Evolutionary conservation across 2,888 invertebrate species (phyloP), one percentile per base, ranked within the genome.

Genomic region (Idaea straminata): DNA sequence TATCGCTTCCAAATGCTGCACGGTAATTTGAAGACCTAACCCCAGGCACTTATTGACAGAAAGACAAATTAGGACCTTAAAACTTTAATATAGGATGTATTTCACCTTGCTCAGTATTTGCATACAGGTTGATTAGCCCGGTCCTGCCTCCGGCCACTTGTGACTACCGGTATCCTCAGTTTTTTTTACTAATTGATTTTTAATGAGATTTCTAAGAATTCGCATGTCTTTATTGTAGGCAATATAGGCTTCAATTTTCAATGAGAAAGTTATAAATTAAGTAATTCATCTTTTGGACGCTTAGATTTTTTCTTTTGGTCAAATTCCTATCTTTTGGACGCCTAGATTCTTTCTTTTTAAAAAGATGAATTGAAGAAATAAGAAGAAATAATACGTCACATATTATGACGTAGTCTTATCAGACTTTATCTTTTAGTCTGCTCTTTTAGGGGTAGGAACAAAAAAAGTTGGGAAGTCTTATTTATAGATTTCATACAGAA

Each of bases 101-200:
- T 47, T 47, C 47, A 47, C 5, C 47, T 47, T 47, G 47, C 47
- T 7, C 6, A 10, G 10, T 47, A 47, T 47, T 47, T 47, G 47
- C 47, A 47, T 47, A 47, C 47, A 25, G 47, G 15, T 61, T 35
- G n/a, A 16, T 64, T 60, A 47, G 60, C 61, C 63, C 35, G 59
- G 67, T 66, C 68, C 64, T 62, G 70, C 73, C 67, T 15, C 61
- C 59, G 70, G 73, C 63, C 70, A 69, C 68, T 68, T 70, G 64
- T 35, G 66, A 68, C 73, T 73, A 72, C 72, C 70, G 66, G 70
- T 72, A 69, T 70, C 70, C 64, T 47, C 6, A 1, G 67, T 67
- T 68, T 67, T 68, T 61, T 61, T 66, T 61, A 64, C 36, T 73
- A 71, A 71, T 72, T 69, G 70, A 68, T 72, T 69, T 70, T 69